Conservation (phyloP, 2,113 vertebrate genomes). For the Glaucomys volans region DNA sequence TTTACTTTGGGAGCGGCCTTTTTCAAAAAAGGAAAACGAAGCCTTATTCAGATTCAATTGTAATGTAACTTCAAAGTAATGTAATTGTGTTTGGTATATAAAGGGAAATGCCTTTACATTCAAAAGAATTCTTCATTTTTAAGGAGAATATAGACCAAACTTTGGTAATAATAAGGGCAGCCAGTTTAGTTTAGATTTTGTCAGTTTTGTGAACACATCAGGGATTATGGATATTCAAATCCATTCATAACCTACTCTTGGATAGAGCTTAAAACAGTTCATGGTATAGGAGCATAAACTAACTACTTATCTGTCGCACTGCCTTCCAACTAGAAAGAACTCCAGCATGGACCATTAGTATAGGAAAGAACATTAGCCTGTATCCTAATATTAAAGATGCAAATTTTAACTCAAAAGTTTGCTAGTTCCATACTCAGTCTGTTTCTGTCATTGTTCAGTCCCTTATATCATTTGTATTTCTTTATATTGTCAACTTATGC, state of each 20-base stretch:
- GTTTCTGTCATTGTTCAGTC: not conserved
- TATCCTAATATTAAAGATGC: not conserved
- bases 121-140: not conserved
- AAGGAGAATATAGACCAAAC: constrained; percentile 16
- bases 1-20: not conserved
- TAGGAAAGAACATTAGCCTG: not conserved
- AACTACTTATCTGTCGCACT: not conserved
- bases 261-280: not conserved
- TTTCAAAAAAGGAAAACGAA: constrained; percentile 44
- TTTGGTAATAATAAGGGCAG: not conserved
- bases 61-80: too few species aligned
- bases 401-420: not conserved
- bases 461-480: not conserved
- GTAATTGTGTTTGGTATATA: too few species aligned
- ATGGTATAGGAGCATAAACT: not conserved
- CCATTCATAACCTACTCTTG: not conserved
- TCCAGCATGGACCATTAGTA: not conserved
- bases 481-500: not conserved
- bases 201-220: constrained; percentile 9
- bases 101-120: not conserved
- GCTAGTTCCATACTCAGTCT: not conserved
- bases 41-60: not conserved
- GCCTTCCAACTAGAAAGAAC: not conserved
- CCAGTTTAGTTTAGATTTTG: not conserved
- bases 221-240: not conserved